Conservation (phyloP, 2,113 vertebrate species). For the Prochilodus magdalenae region DNA sequence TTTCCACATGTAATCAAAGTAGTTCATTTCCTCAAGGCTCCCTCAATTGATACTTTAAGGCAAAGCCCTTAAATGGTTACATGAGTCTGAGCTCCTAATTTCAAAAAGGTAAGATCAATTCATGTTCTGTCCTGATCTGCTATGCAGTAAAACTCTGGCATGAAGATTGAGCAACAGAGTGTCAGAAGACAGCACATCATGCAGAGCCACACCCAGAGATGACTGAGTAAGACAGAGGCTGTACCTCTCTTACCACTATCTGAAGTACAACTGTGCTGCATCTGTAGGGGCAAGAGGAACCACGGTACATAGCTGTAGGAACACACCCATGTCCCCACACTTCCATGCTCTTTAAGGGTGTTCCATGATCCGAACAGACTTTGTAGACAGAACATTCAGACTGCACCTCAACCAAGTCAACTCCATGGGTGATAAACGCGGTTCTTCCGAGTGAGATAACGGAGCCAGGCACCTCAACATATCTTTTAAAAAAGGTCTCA, state of each 20-base stretch:
- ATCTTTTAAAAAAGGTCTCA: neutral
- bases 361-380: neutral
- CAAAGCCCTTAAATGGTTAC: neutral
- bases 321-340: neutral
- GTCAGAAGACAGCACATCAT: constrained; percentile 13
- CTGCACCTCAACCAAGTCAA: neutral
- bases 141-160: neutral
- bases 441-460: neutral
- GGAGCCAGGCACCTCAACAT: neutral
- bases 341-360: neutral
- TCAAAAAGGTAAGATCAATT: neutral
- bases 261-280: neutral
- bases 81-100: neutral
- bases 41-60: too few species aligned
- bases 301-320: neutral
- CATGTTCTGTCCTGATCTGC: constrained; percentile 24
- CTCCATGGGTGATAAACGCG: neutral
- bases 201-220: constrained; percentile 26
- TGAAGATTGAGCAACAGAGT: constrained; percentile 33
- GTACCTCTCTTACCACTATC: neutral
- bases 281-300: neutral
- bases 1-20: too few species aligned
- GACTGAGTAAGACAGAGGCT: neutral
- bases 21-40: too few species aligned
- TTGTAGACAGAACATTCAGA: neutral